phyloP scores from a whole-genome alignment of 2,113 vertebrate genomes.

The Poeciliopsis occidentalis region DNA sequence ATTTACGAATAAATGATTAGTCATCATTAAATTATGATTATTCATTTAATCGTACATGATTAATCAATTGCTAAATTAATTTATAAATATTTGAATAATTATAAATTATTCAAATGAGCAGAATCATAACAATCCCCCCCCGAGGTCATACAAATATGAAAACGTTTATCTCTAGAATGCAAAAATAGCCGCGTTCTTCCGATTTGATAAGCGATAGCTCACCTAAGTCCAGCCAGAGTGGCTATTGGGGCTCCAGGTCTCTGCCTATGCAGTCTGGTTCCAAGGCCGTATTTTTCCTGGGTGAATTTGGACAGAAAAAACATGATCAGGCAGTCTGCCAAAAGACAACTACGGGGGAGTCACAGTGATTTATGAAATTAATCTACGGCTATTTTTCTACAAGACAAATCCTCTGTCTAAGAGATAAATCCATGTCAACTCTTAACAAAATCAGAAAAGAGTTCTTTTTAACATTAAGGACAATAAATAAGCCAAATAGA shows the following conservation, averaged over 20 bases:
- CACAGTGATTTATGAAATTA: slow-evolving; percentile 5
- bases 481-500: slow-evolving; percentile 24
- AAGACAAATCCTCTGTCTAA: background rate
- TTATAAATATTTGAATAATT: too few species aligned
- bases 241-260: slow-evolving; percentile 91
- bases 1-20: too few species aligned
- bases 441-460: background rate
- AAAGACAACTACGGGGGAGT: background rate
- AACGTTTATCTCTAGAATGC: background rate
- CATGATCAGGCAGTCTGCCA: slow-evolving; percentile 22
- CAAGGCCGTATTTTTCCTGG: slow-evolving; percentile 96
- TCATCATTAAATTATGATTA: too few species aligned
- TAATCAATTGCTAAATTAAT: too few species aligned
- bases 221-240: slow-evolving; percentile 93
- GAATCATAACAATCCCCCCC: background rate
- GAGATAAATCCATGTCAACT: slow-evolving; percentile 7
- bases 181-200: background rate
- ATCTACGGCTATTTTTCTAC: slow-evolving; percentile 28
- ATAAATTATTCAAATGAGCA: background rate
- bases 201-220: slow-evolving; percentile 73
- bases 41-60: too few species aligned
- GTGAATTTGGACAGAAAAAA: slow-evolving; percentile 2
- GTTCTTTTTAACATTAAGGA: background rate
- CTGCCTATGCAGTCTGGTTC: slow-evolving; percentile 93
- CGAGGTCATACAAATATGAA: slow-evolving; percentile 3